Conservation (phyloP, 1,140 invertebrate genomes). For the Nasonia longicornis region DNA sequence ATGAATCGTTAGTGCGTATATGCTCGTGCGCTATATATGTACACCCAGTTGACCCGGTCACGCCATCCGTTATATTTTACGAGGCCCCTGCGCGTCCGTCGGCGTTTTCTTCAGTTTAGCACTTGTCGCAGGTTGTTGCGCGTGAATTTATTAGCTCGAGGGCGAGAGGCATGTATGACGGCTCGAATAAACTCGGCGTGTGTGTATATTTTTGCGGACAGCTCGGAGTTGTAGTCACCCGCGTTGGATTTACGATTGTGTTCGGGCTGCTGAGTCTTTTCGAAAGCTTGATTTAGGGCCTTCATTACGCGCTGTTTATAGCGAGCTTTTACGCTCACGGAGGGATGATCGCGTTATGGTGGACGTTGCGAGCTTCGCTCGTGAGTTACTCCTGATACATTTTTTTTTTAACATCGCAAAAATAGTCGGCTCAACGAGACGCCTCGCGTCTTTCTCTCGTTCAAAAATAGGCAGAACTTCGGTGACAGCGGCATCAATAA, state of each 20-base stretch:
- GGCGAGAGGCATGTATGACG: background rate
- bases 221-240: background rate
- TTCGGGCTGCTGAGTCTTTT: background rate
- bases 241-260: background rate
- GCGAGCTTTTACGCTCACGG: background rate
- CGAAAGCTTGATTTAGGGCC: background rate
- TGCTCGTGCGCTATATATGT: background rate
- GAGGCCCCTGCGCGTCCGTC: background rate
- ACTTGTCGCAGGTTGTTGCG: constrained; percentile 18
- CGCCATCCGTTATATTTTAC: constrained; percentile 38
- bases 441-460: no score
- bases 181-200: constrained; percentile 7
- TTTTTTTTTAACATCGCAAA: background rate
- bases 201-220: constrained; percentile 1
- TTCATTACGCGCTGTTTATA: no score
- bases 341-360: background rate
- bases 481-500: no score
- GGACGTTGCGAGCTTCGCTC: no score
- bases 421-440: no score
- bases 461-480: no score
- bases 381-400: no score
- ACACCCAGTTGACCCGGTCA: background rate
- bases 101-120: constrained; percentile 22
- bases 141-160: constrained; percentile 9
- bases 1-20: constrained; percentile 33